Conservation (phyloP, 2,797 vertebrate genomes). For the Chelmon rostratus region DNA sequence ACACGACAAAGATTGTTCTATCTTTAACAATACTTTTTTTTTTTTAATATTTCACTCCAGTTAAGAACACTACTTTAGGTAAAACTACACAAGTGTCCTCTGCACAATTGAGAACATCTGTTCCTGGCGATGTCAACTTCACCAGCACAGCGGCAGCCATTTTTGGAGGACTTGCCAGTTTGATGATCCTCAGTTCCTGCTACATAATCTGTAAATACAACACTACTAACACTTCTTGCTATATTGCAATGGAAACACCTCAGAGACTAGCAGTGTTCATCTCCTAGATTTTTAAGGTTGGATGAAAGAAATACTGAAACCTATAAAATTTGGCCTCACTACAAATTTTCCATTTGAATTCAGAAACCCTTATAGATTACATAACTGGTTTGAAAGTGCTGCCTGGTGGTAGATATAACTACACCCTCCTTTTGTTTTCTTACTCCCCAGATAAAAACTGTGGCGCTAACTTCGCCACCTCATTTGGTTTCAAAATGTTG, state of each 20-base stretch:
- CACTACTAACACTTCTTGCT: background rate
- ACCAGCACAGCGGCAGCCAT: background rate
- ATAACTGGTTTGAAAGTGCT: background rate
- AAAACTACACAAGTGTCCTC: background rate
- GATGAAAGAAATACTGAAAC: background rate
- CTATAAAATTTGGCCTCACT: background rate
- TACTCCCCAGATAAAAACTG: slow-evolving; percentile 51
- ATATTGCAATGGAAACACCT: background rate
- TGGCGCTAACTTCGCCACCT: background rate
- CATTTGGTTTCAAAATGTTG: slow-evolving; percentile 22
- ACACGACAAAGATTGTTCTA: background rate
- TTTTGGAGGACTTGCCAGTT: slow-evolving; percentile 37
- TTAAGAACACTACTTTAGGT: background rate
- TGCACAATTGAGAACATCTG: background rate
- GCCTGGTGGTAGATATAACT: background rate
- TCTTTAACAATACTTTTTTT: background rate
- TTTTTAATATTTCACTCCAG: background rate
- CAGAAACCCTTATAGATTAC: background rate
- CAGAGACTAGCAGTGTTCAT: background rate
- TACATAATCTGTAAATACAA: slow-evolving; percentile 74
- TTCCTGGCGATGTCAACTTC: rapidly evolving
- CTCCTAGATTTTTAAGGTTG: slow-evolving; percentile 2
- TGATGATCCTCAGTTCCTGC: slow-evolving; percentile 59
- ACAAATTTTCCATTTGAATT: background rate
- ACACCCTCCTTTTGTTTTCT: background rate